Conservation (phyloP, 2,113 vertebrate species). For the Cyanistes caeruleus region DNA sequence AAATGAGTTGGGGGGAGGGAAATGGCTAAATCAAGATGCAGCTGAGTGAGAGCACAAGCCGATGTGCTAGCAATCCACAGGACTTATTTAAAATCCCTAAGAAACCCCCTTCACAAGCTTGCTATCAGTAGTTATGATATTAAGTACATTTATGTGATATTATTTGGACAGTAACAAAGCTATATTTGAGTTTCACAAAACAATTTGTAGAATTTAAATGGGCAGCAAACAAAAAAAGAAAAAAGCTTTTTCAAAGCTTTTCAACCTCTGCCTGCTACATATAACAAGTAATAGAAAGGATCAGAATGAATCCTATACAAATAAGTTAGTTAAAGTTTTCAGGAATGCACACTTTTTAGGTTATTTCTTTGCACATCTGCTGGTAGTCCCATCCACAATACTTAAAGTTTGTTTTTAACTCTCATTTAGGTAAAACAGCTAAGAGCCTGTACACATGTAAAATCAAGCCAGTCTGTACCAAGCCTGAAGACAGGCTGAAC, state of each 20-base stretch:
- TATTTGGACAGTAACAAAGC: background rate
- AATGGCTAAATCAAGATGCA: background rate
- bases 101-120: background rate
- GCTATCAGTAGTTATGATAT: background rate
- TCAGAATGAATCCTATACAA: background rate
- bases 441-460: background rate
- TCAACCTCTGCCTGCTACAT: background rate
- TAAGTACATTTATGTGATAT: background rate
- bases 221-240: background rate
- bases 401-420: background rate
- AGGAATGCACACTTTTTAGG: background rate
- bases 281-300: background rate
- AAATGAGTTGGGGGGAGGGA: slow-evolving; percentile 34
- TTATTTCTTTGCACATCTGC: background rate
- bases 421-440: background rate
- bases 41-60: background rate
- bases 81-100: background rate
- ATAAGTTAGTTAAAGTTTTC: background rate
- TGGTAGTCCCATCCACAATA: background rate
- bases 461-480: background rate
- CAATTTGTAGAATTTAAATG: background rate
- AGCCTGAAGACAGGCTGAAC: background rate
- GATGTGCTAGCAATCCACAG: background rate
- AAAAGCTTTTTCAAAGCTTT: background rate
- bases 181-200: background rate